phyloP scores from a whole-genome alignment of 2,797 vertebrate genomes.

The Cyprinodon diabolis region DNA sequence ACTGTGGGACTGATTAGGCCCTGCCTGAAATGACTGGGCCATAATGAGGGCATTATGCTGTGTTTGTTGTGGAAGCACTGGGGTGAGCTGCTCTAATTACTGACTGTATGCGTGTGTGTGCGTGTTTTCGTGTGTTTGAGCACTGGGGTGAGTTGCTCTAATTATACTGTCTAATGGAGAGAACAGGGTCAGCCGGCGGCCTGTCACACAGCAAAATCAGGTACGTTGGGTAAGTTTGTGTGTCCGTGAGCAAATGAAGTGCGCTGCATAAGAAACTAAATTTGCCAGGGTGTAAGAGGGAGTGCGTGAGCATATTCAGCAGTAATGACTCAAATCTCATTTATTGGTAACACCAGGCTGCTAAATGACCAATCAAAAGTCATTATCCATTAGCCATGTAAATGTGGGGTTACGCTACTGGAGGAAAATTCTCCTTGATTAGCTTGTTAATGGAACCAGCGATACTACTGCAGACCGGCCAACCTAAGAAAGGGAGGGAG shows the following conservation, averaged over 20 bases:
- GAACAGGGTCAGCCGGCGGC: conserved; percentile 90
- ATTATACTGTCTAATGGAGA: conserved; percentile 91
- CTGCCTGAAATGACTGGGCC: conserved; percentile 97
- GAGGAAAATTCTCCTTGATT: conserved; percentile 75
- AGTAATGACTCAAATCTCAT: conserved; percentile 79
- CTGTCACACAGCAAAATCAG: conserved; percentile 73
- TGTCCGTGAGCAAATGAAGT: conserved; percentile 59
- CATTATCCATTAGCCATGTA: conserved; percentile 82
- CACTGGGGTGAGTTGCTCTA: conserved; percentile 86
- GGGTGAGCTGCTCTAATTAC: conserved; percentile 85
- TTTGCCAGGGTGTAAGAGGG: conserved; percentile 63
- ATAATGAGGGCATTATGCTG: conserved; percentile 99
- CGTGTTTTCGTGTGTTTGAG: conserved; percentile 66
- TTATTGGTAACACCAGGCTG: conserved; percentile 75
- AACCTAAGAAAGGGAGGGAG: conserved; percentile 11
- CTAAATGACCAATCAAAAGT: conserved; percentile 81
- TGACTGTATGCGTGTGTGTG: conserved; percentile 59
- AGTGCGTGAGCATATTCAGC: conserved; percentile 58
- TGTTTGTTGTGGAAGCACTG: conserved; percentile 98
- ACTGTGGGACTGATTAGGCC: conserved; percentile 97
- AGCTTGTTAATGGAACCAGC: conserved; percentile 73
- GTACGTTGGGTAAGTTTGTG: conserved; percentile 63
- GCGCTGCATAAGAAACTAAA: conserved; percentile 64
- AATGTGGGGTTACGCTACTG: conserved; percentile 73
- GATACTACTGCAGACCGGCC: conserved; percentile 53